Conservation (phyloP, 2,888 invertebrate genomes). For the Fragum sueziense region DNA sequence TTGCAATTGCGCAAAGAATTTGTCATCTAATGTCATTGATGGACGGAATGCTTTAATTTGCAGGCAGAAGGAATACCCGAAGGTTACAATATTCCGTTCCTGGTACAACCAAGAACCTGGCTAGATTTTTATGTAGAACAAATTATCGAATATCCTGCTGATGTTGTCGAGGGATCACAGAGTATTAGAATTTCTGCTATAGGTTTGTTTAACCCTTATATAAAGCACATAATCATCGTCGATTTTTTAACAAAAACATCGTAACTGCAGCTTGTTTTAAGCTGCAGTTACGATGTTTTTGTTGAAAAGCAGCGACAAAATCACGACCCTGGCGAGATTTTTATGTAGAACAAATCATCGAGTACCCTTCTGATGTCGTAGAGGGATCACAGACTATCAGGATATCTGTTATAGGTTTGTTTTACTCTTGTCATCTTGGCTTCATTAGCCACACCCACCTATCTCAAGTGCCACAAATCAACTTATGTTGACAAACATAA, state of each 20-base stretch:
- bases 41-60: no score
- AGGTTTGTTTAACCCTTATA: constrained; percentile 30
- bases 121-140: background rate
- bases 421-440: no score
- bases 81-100: constrained; percentile 32
- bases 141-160: constrained; percentile 19
- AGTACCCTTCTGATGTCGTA: constrained; percentile 26
- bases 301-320: no score
- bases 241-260: no score
- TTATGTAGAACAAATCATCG: background rate
- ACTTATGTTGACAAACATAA: no score
- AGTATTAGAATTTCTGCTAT: constrained; percentile 30
- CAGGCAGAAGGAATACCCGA: constrained; percentile 46
- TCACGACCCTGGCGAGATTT: constrained; percentile 6
- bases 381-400: constrained; percentile 25
- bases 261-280: no score
- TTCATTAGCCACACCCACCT: no score
- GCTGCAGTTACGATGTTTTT: no score
- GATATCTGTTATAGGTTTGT: constrained; percentile 35
- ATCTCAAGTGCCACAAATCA: no score
- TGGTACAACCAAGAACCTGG: constrained; percentile 24
- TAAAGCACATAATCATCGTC: no score
- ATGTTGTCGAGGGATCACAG: constrained; percentile 28
- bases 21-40: no score
- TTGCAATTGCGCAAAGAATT: no score